These are phyloP conservation scores for Dicrostonyx torquatus DNA, from an alignment of 2,797 vertebrate species.

Conservation along the genomic window DNA sequence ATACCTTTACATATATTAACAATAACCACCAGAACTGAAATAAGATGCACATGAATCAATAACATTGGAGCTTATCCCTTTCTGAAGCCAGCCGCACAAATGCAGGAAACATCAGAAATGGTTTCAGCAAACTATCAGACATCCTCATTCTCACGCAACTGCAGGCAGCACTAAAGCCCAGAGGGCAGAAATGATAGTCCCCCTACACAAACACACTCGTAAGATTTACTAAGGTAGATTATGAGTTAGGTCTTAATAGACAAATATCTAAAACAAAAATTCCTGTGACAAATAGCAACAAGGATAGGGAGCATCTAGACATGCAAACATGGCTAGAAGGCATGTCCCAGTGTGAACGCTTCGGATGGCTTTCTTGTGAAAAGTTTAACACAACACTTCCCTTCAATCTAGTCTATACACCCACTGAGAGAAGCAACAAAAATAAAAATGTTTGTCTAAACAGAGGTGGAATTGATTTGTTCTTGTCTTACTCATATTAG, in stretches of 20 bases:
- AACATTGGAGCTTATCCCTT: not conserved
- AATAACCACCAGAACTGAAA: not conserved
- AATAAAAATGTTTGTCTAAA: not conserved
- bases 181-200: not conserved
- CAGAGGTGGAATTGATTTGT: not conserved
- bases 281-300: not conserved
- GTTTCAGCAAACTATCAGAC: not conserved
- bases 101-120: not conserved
- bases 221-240: not conserved
- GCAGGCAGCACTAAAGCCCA: not conserved
- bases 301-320: not conserved
- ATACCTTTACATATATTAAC: not conserved
- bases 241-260: not conserved
- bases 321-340: not conserved
- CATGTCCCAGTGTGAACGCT: not conserved
- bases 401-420: not conserved
- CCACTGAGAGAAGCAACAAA: not conserved
- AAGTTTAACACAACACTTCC: not conserved
- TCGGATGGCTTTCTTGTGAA: not conserved
- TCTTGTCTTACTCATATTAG: not conserved
- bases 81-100: not conserved
- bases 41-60: not conserved
- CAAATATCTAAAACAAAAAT: not conserved
- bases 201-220: not conserved
- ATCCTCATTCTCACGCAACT: not conserved